A percentile compares a stretch with the other conserved stretches of the same genome.
Evolutionary conservation across 2,113 vertebrate genomes (phyloP).

Genomic region (Terrapene triunguis): DNA sequence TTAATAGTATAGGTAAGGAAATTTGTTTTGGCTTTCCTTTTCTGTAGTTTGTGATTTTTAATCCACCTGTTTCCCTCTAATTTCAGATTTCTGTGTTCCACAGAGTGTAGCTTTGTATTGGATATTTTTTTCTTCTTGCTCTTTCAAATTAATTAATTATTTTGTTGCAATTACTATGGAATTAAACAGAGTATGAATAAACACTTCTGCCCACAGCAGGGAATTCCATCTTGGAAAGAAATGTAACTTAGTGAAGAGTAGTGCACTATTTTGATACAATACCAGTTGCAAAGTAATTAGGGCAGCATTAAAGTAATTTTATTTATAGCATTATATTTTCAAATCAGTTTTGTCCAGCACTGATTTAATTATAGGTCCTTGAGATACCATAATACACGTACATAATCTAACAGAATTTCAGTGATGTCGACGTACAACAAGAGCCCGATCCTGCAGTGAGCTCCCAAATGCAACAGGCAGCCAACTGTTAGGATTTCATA

Average conservation of each 20-base stretch:
- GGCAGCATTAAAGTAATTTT: background rate
- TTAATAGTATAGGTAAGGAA: background rate
- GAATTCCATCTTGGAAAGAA: background rate
- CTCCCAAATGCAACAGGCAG: background rate
- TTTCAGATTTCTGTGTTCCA: background rate
- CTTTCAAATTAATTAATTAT: slow-evolving; percentile 11
- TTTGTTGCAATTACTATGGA: slow-evolving; percentile 25
- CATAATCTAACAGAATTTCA: slow-evolving; percentile 18
- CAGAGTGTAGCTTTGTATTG: background rate
- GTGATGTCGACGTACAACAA: background rate
- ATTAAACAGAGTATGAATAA: slow-evolving; percentile 47
- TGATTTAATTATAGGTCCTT: slow-evolving; percentile 19
- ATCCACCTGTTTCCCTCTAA: background rate
- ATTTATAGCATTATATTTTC: slow-evolving; percentile 4
- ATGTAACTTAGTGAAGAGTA: slow-evolving; percentile 35
- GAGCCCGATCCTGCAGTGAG: background rate
- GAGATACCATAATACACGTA: background rate
- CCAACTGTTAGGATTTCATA: background rate
- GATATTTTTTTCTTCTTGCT: background rate
- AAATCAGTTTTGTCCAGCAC: background rate
- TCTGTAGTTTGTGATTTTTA: background rate
- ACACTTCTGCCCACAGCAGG: slow-evolving; percentile 31
- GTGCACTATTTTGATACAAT: slow-evolving; percentile 22
- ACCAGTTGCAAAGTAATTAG: background rate
- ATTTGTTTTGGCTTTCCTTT: background rate